Percentiles rank a stretch among this genome's conserved stretches.
Conservation (phyloP, 2,888 invertebrate genomes). For the Hirtodrosophila confusa region DNA sequence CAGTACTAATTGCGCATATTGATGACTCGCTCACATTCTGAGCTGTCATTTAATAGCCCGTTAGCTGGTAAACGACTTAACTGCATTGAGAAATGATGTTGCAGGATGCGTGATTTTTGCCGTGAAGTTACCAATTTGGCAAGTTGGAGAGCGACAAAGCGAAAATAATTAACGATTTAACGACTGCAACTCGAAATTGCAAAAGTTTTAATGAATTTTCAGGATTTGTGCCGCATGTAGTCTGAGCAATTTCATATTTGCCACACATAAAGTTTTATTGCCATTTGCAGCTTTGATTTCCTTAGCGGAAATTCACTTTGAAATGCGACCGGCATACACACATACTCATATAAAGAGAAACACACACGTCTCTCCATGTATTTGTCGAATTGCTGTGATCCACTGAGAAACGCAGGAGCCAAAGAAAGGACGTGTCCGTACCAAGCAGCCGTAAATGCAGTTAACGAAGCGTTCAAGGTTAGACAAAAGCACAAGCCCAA, state of each 20-base stretch:
- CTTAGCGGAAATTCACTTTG: conserved; percentile 45
- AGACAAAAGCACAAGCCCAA: conserved; percentile 22
- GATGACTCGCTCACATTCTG: conserved; percentile 33
- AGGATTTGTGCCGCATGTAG: conserved; percentile 22
- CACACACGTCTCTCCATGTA: conserved; percentile 12
- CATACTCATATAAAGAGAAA: conserved; percentile 2
- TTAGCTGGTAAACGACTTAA: conserved; percentile 22
- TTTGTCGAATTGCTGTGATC: conserved; percentile 26
- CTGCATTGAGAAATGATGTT: conserved; percentile 26
- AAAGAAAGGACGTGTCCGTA: conserved; percentile 17
- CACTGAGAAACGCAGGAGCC: conserved; percentile 17
- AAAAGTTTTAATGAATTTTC: conserved; percentile 74
- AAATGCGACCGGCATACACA: conserved; percentile 22
- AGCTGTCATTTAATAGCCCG: conserved; percentile 23
- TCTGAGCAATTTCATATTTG: conserved; percentile 29
- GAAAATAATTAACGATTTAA: conserved; percentile 66
- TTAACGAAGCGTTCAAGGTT: conserved; percentile 77
- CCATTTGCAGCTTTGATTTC: conserved; percentile 61
- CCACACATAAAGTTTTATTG: conserved; percentile 50
- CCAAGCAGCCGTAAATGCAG: conserved; percentile 63
- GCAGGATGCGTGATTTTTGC: conserved; percentile 26
- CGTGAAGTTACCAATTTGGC: conserved; percentile 20
- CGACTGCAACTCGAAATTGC: conserved; percentile 46
- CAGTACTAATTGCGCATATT: conserved; percentile 66
- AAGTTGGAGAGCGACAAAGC: conserved; percentile 24